Base-by-base conservation (phyloP, 35 echinoderm and acorn worm genomes). In the Lytechinus pictus region DNA sequence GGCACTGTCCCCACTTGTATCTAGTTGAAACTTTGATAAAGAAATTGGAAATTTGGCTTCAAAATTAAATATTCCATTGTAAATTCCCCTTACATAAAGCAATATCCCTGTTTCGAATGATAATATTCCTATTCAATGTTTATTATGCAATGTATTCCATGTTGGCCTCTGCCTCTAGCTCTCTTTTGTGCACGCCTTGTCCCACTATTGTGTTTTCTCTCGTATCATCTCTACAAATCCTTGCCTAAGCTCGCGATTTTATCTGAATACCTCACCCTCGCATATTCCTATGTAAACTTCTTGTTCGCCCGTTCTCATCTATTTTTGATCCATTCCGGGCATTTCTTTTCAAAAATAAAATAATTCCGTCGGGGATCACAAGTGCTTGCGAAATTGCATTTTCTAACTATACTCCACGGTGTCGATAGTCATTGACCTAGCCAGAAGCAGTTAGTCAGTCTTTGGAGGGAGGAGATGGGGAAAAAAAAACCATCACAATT, bases 331-430 rank as follows among this genome's bases (percentile, higher is more conserved):
- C 66, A 24, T 79, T 79, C 66, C 66, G 66, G 66, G 66, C 66
- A 79, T 79, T 79, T 72, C 21, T 57, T 11, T 72, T 44, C 33
- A 44, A 44, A 44, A 44, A 44, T 44, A 44, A 44, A 44, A n/a
- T 79, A 16, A n/a, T 79, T 24, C 66, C 66, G 66, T 24, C 21
- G 66, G 66, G 66, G 66, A 24, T 79, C 66, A 79, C 66, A 79
- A 79, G 66, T 79, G 66, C 66, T n/a, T 79, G n/a, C 66, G 66
- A 79, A 79, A 79, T 79, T 79, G 66, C 16, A 79, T 79, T 79
- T n/a, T 79, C 66, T 79, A 24, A n/a, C 16, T 19, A 10, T 60
- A 79, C 66, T 24, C 8, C 21, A 79, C 66, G 66, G 19, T 79
- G 66, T 79, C n/a, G 16, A 79, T 7, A 79, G n/a, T 24, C 66